Base-by-base conservation (phyloP, 2,888 invertebrate species). In the Melieria picta region DNA sequence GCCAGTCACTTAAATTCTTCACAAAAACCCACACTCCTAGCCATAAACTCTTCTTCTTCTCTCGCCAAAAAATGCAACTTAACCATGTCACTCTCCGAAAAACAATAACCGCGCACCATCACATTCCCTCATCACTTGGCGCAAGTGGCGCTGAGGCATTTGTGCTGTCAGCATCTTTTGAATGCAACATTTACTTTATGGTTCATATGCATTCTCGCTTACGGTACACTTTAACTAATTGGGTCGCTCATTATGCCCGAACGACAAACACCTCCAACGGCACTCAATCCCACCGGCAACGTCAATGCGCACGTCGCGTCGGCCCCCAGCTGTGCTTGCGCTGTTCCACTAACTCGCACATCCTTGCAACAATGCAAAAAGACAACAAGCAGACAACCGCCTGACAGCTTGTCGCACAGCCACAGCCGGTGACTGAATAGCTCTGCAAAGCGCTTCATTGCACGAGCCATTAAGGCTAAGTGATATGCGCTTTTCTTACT, bases 401-500 rank as follows among this genome's bases (percentile, higher is more conserved):
- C 50, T 13, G 13, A 43, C 58, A 42, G 55, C 45, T 48, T 67
- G 43, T 13, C 47, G 48, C 66, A 48, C 7, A 11, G 13, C 30
- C 42, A 30, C 30, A 30, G 30, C 30, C 30, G 30, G 30, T 30
- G 30, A 30, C 30, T 30, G 30, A 30, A 30, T 30, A 50, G 50
- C 52, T 45, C 43, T 46, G 58, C 48, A 66, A 16, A 46, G 10
- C 50, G 42, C 42, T 43, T 79, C 76, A 48, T 72, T 73, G 77
- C 81, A 82, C 80, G 82, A 83, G 84, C 84, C 83, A 83, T 84
- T 83, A 83, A 78, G 83, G 83, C 84, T 83, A 83, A 83, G 83
- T 84, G 83, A 84, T 82, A 81, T 82, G 82, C 69, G 56, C 56
- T 69, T 69, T 69, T 57, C 69, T 69, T 62, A 69, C 63, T 69